Base-by-base conservation (phyloP, 2,888 invertebrate genomes). In the Beris chalybata region DNA sequence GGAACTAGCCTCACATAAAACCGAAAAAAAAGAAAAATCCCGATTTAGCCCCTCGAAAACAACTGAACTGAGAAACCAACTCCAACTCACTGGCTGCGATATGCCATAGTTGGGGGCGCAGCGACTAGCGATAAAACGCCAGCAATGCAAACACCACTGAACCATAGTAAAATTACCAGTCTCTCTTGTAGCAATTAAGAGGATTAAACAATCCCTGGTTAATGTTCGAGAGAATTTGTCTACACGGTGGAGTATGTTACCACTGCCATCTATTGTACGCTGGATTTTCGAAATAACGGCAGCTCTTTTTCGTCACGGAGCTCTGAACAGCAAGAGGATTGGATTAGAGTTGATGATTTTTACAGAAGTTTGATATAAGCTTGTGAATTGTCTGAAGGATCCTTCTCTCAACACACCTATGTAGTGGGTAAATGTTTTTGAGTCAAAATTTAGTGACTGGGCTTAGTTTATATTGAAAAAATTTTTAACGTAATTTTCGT, bases 211-310 rank as follows among this genome's bases (percentile, higher is more conserved):
- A 58, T 29, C 45, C 45, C 22, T 38, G 45, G 57, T 58, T 45
- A 58, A 58, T 58, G 45, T 58, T 44, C 57, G 45, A 22, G 47
- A 45, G 57, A 58, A 58, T 45, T 58, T 58, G 57, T 58, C 57
- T 15, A 58, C 57, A 58, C 45, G 30, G 45, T 58, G 57, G 12
- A 47, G 57, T 30, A 58, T 58, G 57, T 58, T 58, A 47, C 57
- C 57, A 47, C 45, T 58, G 57, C 45, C 57, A 45, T 58, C 45
- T 58, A 58, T 45, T 58, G n/a, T 44, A 44, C 30, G 45, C 45
- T 45, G 57, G 57, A 58, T 58, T 58, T 58, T 58, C 57, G 47
- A 30, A 45, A 30, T 45, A 43, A 43, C 11, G 47, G 9, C 9
- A 38, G 22, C 22, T 22, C 38, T 38, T 38, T 38, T 9, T 38